Base-by-base conservation (phyloP, 1,140 invertebrate genomes). In the Metaphire vulgaris region DNA sequence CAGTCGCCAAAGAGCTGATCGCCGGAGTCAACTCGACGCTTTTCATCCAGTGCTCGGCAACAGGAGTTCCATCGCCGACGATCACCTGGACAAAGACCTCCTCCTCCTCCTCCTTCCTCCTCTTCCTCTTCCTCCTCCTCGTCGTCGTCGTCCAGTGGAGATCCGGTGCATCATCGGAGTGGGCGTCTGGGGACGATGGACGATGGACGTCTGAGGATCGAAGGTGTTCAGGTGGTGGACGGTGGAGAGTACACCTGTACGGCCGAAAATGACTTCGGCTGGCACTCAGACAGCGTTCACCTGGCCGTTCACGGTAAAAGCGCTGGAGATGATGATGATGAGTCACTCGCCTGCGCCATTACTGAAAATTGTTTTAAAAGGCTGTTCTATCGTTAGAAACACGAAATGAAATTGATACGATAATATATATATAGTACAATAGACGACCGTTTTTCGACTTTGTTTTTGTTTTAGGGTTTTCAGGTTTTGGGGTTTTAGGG, bases 41-140 rank as follows among this genome's bases (percentile, higher is more conserved):
- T 0, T 90, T 92, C 77, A 94, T 98, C 83, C 91, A 92, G 69
- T 98, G 96, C 83, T 89, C 90, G 72, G 94, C 94, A 0, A 92
- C 92, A 72, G 96, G 95, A 14, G 93, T 95, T 85, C 95, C 95
- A n/a, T 88, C 89, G 31, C 93, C 94, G 0, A 91, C 92, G 79
- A 91, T 96, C 14, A 89, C 95, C 30, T 77, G 95, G 96, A 90
- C 92, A 69, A 91, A 94, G 81, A 91, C 94, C 83, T 30, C 68
- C 28, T n/a, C 65, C 65, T 1, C 2, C n/a, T 28, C 65, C n/a
- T 66, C 65, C 2, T 2, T n/a, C 65, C 2, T n/a, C 67, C 67
- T 2, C 67, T 12, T 67, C 15, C 67, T 16, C 2, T 15, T 16
- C 12, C 67, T 12, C 15, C 66, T 15, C 1, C 30, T 67, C 67